Base-by-base conservation (phyloP, 1,140 invertebrate species). In the Zophobas atratus region DNA sequence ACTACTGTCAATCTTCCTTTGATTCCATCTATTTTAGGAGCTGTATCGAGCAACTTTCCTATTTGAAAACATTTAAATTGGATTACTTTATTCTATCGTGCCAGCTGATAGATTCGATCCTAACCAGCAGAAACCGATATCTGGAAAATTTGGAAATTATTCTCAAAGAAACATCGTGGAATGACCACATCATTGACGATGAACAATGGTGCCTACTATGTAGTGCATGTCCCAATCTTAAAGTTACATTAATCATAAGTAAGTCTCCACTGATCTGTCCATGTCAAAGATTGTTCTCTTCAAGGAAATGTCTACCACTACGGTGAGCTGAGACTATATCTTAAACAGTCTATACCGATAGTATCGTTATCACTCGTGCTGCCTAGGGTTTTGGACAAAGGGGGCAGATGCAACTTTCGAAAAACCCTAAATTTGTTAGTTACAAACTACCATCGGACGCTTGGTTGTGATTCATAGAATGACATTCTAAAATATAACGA, bases 11-110 rank as follows among this genome's bases (percentile, higher is more conserved):
- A 43, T 70, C 63, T n/a, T 57, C 76, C n/a, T 72, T 38, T 41
- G 60, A 77, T 4, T 8, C 72, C 0, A 53, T 55, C 5, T 71
- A 72, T 32, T 80, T 78, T 38, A 70, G 72, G 20, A 80, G 76
- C 43, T 78, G 72, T 39, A 63, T 77, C 4, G 79, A 80, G 55
- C 39, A 75, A 67, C 75, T 80, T 35, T 6, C 46, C 53, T 75
- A 78, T 51, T 39, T 80, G 38, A 67, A 72, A 51, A 60, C 46
- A 6, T 53, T 80, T 1, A 78, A 77, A 36, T n/a, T 80, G 1
- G 75, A 80, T 55, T 78, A 57, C 53, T 80, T 73, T 53, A 77
- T 80, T 8, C 72, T 80, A n/a, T 72, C 72, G n/a, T 57, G 39
- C n/a, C 74, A 70, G 41, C 39, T 80, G 6, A 77, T 74, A 39